phyloP scores from a whole-genome alignment of 2,113 vertebrate genomes.

The Craseonycteris thonglongyai region DNA sequence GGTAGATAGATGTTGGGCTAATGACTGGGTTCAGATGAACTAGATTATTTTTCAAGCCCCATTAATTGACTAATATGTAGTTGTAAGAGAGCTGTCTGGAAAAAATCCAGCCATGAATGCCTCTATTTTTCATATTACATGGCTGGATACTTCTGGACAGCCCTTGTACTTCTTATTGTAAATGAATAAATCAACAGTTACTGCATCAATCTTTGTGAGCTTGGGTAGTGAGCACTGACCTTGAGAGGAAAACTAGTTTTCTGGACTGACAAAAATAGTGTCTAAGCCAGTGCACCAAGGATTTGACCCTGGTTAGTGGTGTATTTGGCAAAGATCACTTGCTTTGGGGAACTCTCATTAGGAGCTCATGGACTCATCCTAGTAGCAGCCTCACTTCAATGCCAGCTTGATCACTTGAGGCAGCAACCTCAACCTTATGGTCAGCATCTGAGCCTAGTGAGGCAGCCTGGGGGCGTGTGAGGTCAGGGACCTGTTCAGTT shows the following conservation, averaged over 20 bases:
- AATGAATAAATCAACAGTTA: neutral
- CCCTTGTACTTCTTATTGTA: neutral
- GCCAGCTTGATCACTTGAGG: neutral
- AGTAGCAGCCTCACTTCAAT: neutral
- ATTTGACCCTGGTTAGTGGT: neutral
- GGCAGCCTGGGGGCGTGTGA: neutral
- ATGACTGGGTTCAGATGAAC: neutral
- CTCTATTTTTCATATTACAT: too few relatives aligned
- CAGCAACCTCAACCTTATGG: neutral
- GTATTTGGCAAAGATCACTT: neutral
- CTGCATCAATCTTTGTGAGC: neutral
- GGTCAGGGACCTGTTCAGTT: neutral
- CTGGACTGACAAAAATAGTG: slow-evolving; percentile 6
- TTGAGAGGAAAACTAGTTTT: neutral
- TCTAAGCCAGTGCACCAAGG: neutral
- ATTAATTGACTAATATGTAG: neutral
- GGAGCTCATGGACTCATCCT: neutral
- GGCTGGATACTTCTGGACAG: too few relatives aligned
- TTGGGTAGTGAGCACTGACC: neutral
- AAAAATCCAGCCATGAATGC: too few relatives aligned
- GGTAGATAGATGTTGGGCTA: neutral
- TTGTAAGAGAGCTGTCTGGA: too few relatives aligned
- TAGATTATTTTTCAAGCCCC: neutral
- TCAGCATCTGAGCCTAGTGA: neutral
- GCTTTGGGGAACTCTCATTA: neutral